Conservation (phyloP, 1,140 invertebrate species). For the Drosophila simulans region DNA sequence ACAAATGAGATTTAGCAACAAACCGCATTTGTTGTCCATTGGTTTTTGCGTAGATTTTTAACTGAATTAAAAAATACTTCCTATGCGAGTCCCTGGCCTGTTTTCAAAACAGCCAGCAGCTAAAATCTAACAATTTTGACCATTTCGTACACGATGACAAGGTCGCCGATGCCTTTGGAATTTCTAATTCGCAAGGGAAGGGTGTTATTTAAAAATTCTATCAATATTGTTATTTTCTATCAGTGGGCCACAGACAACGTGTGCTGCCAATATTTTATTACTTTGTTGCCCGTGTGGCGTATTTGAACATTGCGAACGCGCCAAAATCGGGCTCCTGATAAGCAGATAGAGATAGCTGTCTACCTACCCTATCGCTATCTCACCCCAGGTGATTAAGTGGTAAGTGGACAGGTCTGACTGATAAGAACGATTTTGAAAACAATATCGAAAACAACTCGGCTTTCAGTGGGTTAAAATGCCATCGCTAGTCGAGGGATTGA, state of each 20-base stretch:
- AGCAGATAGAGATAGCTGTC: conserved; percentile 27
- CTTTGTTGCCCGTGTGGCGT: conserved; percentile 22
- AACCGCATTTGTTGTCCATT: conserved; percentile 9
- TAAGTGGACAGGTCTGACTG: conserved; percentile 24
- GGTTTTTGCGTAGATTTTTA: conserved; percentile 35
- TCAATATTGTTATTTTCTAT: conserved; percentile 22
- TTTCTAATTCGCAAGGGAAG: conserved; percentile 28
- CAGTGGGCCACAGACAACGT: conserved; percentile 5
- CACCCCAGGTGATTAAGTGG: conserved; percentile 3
- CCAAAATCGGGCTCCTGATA: conserved; percentile 41
- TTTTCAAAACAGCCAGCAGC: conserved; percentile 1
- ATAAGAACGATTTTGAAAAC: conserved; percentile 20
- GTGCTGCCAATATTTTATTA: conserved; percentile 42
- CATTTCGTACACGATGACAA: conserved; percentile 39
- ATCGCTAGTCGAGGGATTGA: conserved; percentile 29
- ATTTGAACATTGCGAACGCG: conserved; percentile 43
- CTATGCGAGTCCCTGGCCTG: conserved; percentile 37
- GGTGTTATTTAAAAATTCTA: conserved; percentile 32
- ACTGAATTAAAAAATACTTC: conserved; percentile 23
- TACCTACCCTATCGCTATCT: conserved; percentile 19
- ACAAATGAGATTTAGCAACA: conserved; percentile 29
- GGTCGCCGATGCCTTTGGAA: conserved; percentile 43
- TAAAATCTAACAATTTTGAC: conserved; percentile 15
- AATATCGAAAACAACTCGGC: conserved; percentile 32
- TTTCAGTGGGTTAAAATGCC: conserved; percentile 26